A percentile compares a stretch with the other conserved stretches of the same genome.
These are phyloP conservation scores for Polyploca ridens DNA, from an alignment of 2,888 invertebrate genomes.

Conservation along the genomic window DNA sequence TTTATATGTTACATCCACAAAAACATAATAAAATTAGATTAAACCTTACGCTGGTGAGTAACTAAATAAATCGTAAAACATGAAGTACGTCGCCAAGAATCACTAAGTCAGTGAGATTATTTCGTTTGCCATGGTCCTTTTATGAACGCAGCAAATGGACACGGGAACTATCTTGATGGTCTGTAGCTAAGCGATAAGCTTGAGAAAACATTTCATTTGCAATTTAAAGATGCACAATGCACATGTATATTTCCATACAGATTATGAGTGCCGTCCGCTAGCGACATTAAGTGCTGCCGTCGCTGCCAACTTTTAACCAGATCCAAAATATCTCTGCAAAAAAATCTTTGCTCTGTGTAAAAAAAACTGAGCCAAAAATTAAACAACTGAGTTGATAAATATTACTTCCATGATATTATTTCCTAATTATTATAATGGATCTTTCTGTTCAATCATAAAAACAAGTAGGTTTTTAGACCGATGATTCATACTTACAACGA, in stretches of 20 bases:
- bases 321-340: not conserved
- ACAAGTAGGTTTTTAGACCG: not conserved
- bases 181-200: constrained; percentile 57
- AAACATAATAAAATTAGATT: too few species aligned
- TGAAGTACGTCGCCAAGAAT: not conserved
- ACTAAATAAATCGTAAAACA: not conserved
- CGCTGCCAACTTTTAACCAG: not conserved
- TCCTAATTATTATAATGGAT: not conserved
- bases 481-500: not conserved
- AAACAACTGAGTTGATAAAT: too few species aligned
- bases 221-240: constrained; percentile 42
- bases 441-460: not conserved
- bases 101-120: constrained; percentile 35
- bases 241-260: constrained; percentile 29
- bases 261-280: constrained; percentile 28
- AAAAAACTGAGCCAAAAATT: not conserved
- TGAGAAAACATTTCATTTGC: constrained; percentile 62
- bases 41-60: not conserved
- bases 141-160: constrained; percentile 53
- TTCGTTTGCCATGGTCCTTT: constrained; percentile 52
- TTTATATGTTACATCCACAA: too few species aligned
- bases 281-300: constrained; percentile 20
- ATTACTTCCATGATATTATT: not conserved
- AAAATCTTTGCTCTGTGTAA: not conserved
- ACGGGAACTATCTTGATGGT: constrained; percentile 54